phyloP scores from a whole-genome alignment of 2,888 invertebrate genomes.

The Poecilus cupreus region DNA sequence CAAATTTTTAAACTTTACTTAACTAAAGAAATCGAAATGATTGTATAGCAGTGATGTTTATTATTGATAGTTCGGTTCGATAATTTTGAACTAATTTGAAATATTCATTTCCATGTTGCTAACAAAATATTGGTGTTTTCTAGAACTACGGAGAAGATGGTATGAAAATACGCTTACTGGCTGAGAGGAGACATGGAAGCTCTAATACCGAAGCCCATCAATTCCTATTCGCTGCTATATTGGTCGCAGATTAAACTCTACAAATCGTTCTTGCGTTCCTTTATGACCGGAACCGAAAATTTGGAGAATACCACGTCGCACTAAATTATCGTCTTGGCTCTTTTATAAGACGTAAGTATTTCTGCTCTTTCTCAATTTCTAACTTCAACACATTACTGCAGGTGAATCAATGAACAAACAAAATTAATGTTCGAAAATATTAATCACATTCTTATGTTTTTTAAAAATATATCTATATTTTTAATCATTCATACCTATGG shows the following conservation, averaged over 20 bases:
- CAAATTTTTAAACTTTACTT: too few relatives aligned
- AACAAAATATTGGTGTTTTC: neutral
- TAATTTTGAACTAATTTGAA: too few relatives aligned
- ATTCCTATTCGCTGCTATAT: slow-evolving; percentile 52
- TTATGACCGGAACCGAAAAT: slow-evolving; percentile 25
- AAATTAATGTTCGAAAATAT: neutral
- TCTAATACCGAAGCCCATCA: slow-evolving; percentile 51
- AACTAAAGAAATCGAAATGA: too few relatives aligned
- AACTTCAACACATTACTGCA: neutral
- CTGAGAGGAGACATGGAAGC: slow-evolving; percentile 9
- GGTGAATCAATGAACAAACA: neutral
- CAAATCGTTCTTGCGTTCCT: slow-evolving; percentile 49
- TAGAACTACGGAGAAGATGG: neutral
- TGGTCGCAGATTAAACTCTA: slow-evolving; percentile 50
- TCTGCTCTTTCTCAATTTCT: neutral
- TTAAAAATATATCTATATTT: too few relatives aligned
- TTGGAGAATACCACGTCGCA: slow-evolving; percentile 33
- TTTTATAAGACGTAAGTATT: slow-evolving; percentile 30
- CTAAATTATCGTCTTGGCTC: slow-evolving; percentile 22
- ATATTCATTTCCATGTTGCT: too few relatives aligned
- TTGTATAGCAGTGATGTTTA: too few relatives aligned
- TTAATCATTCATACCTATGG: too few relatives aligned
- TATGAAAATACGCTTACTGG: neutral
- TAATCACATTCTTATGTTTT: neutral
- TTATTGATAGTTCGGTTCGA: too few relatives aligned